Conservation (phyloP, 2,888 invertebrate species). For the Hemithea aestivaria region DNA sequence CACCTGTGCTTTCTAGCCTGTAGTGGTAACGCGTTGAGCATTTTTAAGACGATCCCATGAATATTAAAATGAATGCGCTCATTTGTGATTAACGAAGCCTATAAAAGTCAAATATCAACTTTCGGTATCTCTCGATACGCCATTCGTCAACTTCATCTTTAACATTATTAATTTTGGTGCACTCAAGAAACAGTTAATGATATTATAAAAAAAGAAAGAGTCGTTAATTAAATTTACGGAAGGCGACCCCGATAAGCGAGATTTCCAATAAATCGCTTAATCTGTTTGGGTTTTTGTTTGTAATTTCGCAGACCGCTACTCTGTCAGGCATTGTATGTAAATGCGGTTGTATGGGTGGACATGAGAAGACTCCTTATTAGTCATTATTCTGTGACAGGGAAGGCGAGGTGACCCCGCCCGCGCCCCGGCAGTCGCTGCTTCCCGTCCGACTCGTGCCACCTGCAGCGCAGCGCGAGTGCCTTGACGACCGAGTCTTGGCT, state of each 20-base stretch:
- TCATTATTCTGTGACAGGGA: slow-evolving; percentile 32
- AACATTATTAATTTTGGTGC: slow-evolving; percentile 31
- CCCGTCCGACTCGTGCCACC: slow-evolving; percentile 8
- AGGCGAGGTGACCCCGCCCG: slow-evolving; percentile 21
- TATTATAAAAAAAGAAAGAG: slow-evolving; percentile 34
- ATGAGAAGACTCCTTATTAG: slow-evolving; percentile 28
- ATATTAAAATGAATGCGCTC: slow-evolving; percentile 27
- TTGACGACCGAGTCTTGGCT: slow-evolving; percentile 5
- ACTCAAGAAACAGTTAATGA: slow-evolving; percentile 38
- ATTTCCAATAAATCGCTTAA: slow-evolving; percentile 32
- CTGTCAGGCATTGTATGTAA: slow-evolving; percentile 53
- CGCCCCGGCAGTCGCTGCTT: too few relatives aligned
- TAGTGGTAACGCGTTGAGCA: slow-evolving; percentile 1
- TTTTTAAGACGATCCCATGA: slow-evolving; percentile 21
- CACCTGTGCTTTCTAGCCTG: slow-evolving; percentile 11
- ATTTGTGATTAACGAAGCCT: slow-evolving; percentile 30
- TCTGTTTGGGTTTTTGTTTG: slow-evolving; percentile 36
- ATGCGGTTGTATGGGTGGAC: slow-evolving; percentile 37
- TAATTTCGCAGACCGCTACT: slow-evolving; percentile 41
- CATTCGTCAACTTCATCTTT: slow-evolving; percentile 34
- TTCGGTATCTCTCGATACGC: slow-evolving; percentile 25
- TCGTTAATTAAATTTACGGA: slow-evolving; percentile 40
- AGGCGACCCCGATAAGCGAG: slow-evolving; percentile 33
- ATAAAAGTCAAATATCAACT: slow-evolving; percentile 27
- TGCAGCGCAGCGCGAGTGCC: slow-evolving; percentile 13